Evolutionary conservation across 35 echinoderm and acorn worm genomes (phyloP), one percentile per base, ranked within the genome.

Genomic region (Holothuria glaberrima): DNA sequence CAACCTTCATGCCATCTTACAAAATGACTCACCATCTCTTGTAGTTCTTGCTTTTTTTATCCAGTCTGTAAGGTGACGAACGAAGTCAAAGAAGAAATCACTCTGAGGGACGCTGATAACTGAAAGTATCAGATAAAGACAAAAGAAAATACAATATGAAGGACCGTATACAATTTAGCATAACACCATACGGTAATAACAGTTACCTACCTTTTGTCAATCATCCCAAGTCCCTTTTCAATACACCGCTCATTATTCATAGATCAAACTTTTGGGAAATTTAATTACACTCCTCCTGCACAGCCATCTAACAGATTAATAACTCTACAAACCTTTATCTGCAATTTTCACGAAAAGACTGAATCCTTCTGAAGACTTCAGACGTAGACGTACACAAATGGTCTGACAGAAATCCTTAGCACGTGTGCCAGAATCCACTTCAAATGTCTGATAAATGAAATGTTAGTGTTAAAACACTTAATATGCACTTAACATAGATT

Each of bases 1-100:
- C n/a, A n/a, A n/a, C n/a, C n/a, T n/a, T n/a, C n/a, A n/a, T n/a
- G n/a, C n/a, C n/a, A n/a, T n/a, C n/a, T n/a, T n/a, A n/a, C n/a
- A n/a, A n/a, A n/a, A n/a, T n/a, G n/a, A n/a, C n/a, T n/a, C n/a
- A n/a, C 95, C 95, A 87, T 97, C 95, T 67, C 92, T 77, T 19
- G 74, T 92, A 57, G 95, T 92, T 46, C 95, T 90, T 20, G 95
- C 95, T 75, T 94, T 97, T 35, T 92, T 90, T 69, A 97, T 97
- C 95, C 95, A 97, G 79, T 97, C 95, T 22, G 95, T 97, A 81
- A 97, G 65, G 92, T 97, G 95, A 34, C 95, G 86, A 0, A 97
- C 92, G 90, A 97, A 97, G 72, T 97, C 95, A 92, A 97, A 97
- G 92, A 97, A 97, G 90, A 97, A 97, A 82, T 97, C 95, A 21